Base-by-base conservation (phyloP, 2,888 invertebrate genomes). In the Pegoplata infirma region DNA sequence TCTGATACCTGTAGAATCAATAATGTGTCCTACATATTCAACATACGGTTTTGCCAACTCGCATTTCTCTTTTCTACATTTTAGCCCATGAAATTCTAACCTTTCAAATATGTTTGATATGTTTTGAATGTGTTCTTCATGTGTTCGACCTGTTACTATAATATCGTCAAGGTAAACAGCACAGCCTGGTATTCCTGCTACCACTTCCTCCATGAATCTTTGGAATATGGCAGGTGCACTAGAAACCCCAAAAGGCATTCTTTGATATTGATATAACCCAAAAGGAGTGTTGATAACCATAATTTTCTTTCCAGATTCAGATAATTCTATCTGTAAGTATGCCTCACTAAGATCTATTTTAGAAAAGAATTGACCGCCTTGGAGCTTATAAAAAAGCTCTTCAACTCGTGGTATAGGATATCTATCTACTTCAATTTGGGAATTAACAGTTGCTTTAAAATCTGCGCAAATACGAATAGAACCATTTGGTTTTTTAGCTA, bases 301-400 rank as follows among this genome's bases (percentile, higher is more conserved):
- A 10, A 81, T 16, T 59, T 40, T 56, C 40, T 80, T 80, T 6
- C 78, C 56, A 5, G 63, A 51, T 0, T 80, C 78, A 32, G 80
- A 49, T 12, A 80, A 25, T 16, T 74, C 64, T 19, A 82, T 71
- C 56, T 80, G 76, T 0, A 79, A 17, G 17, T 81, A 82, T 0
- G 79, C 79, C 12, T 82, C 76, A 14, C 73, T 76, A 2, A 80
- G 32, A 40, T 81, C 73, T 1, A 80, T 75, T 71, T 81, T 82
- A 1, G 71, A 44, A 40, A 80, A 82, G 17, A 56, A 40, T 25
- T 80, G 47, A 19, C 80, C 80, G 0, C 81, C 76, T 46, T 81
- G 63, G 0, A 80, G 55, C 36, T 81, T 82, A n/a, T 76, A 67
- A 56, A 83, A 80, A 0, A 80, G 19, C 7, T 80, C 80, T 28